Evolutionary conservation across 37 sponge, comb jelly and placozoan species (phyloP), one percentile per base, ranked within the genome.

Genomic region (Spongilla lacustris): DNA sequence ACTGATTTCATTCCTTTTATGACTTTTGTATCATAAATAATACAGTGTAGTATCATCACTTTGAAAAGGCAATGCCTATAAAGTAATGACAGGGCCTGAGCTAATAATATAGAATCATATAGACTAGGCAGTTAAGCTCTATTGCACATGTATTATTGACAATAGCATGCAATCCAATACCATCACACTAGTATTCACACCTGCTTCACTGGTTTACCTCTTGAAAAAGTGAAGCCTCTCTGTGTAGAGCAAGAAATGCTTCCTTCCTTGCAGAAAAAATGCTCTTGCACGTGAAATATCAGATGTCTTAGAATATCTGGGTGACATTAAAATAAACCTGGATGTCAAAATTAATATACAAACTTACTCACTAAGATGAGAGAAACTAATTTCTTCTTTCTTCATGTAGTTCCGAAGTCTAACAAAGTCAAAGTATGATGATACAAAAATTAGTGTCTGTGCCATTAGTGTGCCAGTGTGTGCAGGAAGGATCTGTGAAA

Each of bases 371-470:
- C 82, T 92, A 11, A 99, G 49, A 19, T 85, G 91, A 30, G 81
- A 19, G 49, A 94, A 94, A 38, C 50, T 68, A 34, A 89, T 50
- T 34, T 90, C 91, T 66, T 92, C 91, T 77, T 77, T 92, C 46
- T 88, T 95, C 89, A 99, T 81, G 90, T 91, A 76, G 58, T 99
- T 97, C 26, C 98, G 68, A 13, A 99, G 17, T 23, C 95, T 85
- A n/a, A 99, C 85, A 88, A 93, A 99, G 78, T 99, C 99, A 75
- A 94, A 94, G 83, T 97, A 99, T 58, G 96, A 94, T 3, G 96
- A 93, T 29, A 97, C 80, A 58, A 97, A 92, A 24, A 99, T 77
- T 26, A 80, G 73, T 2, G 93, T 92, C 35, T 89, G 82, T 66
- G 77, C 80, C 85, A 83, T 95, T 1, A 83, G 67, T 66, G 87